phyloP scores from a whole-genome alignment of 2,113 vertebrate genomes.

The Platysternon megacephalum region DNA sequence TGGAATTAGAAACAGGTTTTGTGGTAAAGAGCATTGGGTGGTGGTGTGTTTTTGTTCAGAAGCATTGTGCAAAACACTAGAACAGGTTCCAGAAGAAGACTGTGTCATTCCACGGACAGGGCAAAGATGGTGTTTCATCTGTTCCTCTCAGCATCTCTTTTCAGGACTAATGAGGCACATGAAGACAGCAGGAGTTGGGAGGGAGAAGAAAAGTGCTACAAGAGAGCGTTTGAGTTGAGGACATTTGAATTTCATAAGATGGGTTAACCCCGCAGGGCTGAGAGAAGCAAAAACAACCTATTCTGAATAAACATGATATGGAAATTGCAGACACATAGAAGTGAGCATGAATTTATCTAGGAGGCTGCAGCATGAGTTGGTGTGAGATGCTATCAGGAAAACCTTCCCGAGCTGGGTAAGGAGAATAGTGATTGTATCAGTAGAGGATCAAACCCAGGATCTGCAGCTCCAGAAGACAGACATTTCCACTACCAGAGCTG shows the following conservation, averaged over 20 bases:
- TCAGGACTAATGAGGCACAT: slow-evolving; percentile 26
- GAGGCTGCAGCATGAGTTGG: slow-evolving; percentile 24
- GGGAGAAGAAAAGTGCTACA: slow-evolving; percentile 27
- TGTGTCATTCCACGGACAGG: neutral
- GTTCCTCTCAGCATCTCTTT: neutral
- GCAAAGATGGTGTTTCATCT: neutral
- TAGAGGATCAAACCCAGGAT: neutral
- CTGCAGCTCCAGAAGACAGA: neutral
- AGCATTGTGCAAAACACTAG: neutral
- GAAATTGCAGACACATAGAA: slow-evolving; percentile 67
- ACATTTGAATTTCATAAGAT: slow-evolving; percentile 78
- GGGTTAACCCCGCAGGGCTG: slow-evolving; percentile 75
- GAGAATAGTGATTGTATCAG: neutral
- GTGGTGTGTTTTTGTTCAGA: neutral
- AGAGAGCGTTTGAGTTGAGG: slow-evolving; percentile 55
- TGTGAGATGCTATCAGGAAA: slow-evolving; percentile 62
- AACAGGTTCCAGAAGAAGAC: neutral
- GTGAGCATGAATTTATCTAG: slow-evolving; percentile 59
- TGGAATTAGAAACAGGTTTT: neutral
- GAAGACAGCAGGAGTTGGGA: slow-evolving; percentile 43
- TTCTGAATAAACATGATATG: slow-evolving; percentile 81
- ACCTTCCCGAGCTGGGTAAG: neutral
- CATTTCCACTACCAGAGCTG: neutral
- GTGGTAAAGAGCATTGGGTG: neutral
- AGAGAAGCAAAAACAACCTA: slow-evolving; percentile 73